Evolutionary conservation across 1,140 invertebrate genomes (phyloP).

Genomic region (Brachystomella parvula): DNA sequence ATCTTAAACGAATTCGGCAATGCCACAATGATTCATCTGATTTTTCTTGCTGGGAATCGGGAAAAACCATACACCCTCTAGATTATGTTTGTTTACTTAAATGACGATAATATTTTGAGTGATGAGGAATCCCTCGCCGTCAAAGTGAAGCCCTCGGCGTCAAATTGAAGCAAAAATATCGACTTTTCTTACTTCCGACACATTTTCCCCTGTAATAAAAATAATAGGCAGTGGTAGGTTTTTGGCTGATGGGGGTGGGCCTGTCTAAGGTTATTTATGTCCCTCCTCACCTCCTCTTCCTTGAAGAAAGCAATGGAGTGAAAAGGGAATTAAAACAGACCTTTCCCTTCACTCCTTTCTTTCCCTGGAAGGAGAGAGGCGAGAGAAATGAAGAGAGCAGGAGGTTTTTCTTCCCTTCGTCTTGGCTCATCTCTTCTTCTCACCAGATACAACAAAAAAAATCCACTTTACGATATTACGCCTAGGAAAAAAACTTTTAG

Average conservation of each 20-base stretch:
- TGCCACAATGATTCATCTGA: no score
- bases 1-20: no score
- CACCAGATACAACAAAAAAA: conserved; percentile 21
- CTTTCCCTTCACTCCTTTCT: neutral
- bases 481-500: no score
- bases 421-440: neutral
- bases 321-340: conserved; percentile 11
- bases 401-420: neutral
- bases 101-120: no score
- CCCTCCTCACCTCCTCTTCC: conserved; percentile 3
- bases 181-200: neutral
- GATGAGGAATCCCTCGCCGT: no score
- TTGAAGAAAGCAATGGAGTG: neutral
- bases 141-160: no score
- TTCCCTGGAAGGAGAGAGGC: neutral
- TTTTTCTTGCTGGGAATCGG: no score
- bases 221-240: neutral
- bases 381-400: conserved; percentile 1
- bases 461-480: conserved; percentile 34
- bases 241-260: neutral
- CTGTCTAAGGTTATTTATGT: conserved; percentile 4
- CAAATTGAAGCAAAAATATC: neutral
- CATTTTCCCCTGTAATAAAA: neutral
- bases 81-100: no score
- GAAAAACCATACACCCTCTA: no score